phyloP scores from a whole-genome alignment of 2,113 vertebrate species.

The Ranitomeya imitator region DNA sequence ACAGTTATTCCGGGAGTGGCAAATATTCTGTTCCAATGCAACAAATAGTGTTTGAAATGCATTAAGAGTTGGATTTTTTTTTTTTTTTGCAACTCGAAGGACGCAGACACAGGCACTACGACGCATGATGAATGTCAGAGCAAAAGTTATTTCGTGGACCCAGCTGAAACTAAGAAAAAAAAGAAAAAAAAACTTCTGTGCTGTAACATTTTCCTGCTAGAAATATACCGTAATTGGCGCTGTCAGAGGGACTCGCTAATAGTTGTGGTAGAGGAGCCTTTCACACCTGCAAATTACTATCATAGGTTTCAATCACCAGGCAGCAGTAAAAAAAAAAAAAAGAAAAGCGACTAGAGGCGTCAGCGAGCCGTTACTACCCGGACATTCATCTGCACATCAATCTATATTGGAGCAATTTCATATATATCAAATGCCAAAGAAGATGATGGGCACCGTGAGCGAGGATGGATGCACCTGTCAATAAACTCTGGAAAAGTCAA shows the following conservation, averaged over 20 bases:
- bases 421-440: neutral
- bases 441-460: neutral
- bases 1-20: too few relatives aligned
- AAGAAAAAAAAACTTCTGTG: neutral
- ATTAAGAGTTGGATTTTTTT: too few relatives aligned
- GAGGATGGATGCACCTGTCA: neutral
- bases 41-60: too few relatives aligned
- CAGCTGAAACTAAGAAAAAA: too few relatives aligned
- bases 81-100: too few relatives aligned
- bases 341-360: neutral
- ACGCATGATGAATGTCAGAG: too few relatives aligned
- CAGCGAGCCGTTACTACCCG: neutral
- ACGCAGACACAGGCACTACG: too few relatives aligned
- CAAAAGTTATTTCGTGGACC: too few relatives aligned
- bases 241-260: neutral
- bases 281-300: neutral
- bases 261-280: neutral
- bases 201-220: neutral
- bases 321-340: neutral
- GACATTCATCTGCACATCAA: constrained; percentile 7
- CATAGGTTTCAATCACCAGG: constrained; percentile 7
- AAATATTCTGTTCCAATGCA: too few relatives aligned
- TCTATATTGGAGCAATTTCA: neutral
- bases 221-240: neutral
- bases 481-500: constrained; percentile 11